Evolutionary conservation across 1,140 invertebrate genomes (phyloP).

Genomic region (Diabrotica undecimpunctata): DNA sequence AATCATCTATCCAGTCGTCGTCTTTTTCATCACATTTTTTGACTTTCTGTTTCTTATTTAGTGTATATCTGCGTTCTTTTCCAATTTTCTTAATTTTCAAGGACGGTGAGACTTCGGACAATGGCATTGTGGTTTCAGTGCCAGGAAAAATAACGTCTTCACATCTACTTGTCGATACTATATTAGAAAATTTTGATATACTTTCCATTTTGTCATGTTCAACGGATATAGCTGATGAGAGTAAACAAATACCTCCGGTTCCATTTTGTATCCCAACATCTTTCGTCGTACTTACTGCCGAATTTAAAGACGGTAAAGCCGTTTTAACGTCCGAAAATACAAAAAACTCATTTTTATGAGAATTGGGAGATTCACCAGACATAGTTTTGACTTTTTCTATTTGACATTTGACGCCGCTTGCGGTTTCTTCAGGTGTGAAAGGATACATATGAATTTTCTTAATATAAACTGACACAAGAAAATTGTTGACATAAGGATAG

Average conservation of each 20-base stretch:
- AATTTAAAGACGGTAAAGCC: neutral
- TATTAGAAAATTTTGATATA: neutral
- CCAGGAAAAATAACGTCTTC: neutral
- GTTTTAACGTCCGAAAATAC: neutral
- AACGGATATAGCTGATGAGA: slow-evolving; percentile 6
- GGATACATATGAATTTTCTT: neutral
- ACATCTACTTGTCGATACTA: neutral
- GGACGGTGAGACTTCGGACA: neutral
- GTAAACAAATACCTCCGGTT: slow-evolving; percentile 2
- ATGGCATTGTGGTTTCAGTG: neutral
- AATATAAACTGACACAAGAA: too few relatives aligned
- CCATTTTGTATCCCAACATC: slow-evolving; percentile 9
- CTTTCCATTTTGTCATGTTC: slow-evolving; percentile 8
- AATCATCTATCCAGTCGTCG: slow-evolving; percentile 3
- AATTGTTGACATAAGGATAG: too few relatives aligned
- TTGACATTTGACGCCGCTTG: slow-evolving; percentile 3
- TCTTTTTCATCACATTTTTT: neutral
- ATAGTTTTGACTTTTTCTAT: slow-evolving; percentile 13
- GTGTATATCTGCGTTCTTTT: neutral
- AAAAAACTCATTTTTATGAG: slow-evolving; percentile 6
- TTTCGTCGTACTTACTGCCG: neutral
- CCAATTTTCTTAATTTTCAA: slow-evolving; percentile 4
- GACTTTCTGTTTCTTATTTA: slow-evolving; percentile 1
- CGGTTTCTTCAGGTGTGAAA: neutral
- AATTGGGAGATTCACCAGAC: slow-evolving; percentile 9